Percentiles rank a stretch among this genome's conserved stretches.
Evolutionary conservation across 1,140 invertebrate genomes (phyloP).

Genomic region (Lucilia cuprina): DNA sequence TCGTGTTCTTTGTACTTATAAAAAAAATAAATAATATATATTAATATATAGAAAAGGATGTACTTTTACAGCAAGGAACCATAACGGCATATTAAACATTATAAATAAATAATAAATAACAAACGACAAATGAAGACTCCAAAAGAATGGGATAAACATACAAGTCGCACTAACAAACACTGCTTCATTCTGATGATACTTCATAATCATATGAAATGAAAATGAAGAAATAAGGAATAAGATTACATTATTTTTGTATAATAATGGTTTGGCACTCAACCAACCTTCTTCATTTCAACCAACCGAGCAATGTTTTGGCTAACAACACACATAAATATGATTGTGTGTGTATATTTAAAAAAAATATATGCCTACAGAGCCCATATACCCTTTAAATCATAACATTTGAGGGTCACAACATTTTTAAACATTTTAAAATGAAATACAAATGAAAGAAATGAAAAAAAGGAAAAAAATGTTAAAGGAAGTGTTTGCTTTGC

Average conservation of each 20-base stretch:
- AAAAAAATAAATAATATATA: background rate
- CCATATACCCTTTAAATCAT: background rate
- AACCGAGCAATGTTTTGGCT: background rate
- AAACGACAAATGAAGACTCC: constrained; percentile 19
- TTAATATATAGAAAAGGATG: background rate
- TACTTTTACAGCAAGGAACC: background rate
- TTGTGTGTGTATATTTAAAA: background rate
- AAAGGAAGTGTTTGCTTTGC: constrained; percentile 8
- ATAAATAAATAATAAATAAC: constrained; percentile 33
- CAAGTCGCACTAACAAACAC: background rate
- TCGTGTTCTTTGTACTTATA: too few species aligned
- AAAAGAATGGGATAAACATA: background rate
- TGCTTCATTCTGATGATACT: background rate
- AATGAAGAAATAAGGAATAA: background rate
- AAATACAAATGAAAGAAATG: background rate
- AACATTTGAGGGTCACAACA: constrained; percentile 1
- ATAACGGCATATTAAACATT: constrained; percentile 25
- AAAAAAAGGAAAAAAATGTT: background rate
- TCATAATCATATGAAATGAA: constrained; percentile 3
- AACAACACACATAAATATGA: background rate
- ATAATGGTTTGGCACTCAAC: background rate
- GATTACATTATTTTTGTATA: background rate
- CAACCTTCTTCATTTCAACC: background rate
- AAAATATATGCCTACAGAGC: background rate
- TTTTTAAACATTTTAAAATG: background rate